A percentile compares a stretch with the other conserved stretches of the same genome.
These are phyloP conservation scores for Eristalis tenax DNA, from an alignment of 2,888 invertebrate genomes.

Conservation along the genomic window DNA sequence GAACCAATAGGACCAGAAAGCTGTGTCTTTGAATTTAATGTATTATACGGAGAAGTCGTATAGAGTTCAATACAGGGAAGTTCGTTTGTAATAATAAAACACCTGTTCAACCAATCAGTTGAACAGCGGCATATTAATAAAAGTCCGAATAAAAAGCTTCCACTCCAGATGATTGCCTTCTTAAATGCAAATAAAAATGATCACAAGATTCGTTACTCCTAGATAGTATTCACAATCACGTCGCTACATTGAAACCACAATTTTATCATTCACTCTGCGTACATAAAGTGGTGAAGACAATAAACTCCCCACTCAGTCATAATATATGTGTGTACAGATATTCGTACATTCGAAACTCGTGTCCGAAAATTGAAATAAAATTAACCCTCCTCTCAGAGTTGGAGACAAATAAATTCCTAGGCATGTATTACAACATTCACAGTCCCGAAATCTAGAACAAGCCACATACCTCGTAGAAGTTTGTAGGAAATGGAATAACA, in stretches of 20 bases:
- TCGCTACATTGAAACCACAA: background rate
- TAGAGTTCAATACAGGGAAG: no score
- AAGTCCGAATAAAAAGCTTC: background rate
- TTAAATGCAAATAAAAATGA: background rate
- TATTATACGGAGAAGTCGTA: no score
- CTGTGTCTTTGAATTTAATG: no score
- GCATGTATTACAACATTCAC: constrained; percentile 57
- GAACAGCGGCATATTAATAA: background rate
- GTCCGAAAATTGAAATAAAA: constrained; percentile 60
- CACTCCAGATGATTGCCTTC: background rate
- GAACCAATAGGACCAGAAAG: no score
- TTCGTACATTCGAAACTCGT: constrained; percentile 38
- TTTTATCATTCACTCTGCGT: background rate
- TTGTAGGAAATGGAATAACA: constrained; percentile 47
- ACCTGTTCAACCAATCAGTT: background rate
- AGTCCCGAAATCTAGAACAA: constrained; percentile 58
- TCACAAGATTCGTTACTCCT: background rate
- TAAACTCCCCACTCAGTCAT: background rate
- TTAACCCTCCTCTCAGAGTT: background rate
- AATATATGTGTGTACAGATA: background rate
- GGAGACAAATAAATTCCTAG: constrained; percentile 58
- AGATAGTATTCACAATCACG: background rate
- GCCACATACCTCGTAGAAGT: constrained; percentile 58
- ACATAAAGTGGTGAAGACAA: background rate
- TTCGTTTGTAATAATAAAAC: background rate